Evolutionary conservation across 1,140 invertebrate species (phyloP), one percentile per base, ranked within the genome.

Genomic region (Zophobas atratus): DNA sequence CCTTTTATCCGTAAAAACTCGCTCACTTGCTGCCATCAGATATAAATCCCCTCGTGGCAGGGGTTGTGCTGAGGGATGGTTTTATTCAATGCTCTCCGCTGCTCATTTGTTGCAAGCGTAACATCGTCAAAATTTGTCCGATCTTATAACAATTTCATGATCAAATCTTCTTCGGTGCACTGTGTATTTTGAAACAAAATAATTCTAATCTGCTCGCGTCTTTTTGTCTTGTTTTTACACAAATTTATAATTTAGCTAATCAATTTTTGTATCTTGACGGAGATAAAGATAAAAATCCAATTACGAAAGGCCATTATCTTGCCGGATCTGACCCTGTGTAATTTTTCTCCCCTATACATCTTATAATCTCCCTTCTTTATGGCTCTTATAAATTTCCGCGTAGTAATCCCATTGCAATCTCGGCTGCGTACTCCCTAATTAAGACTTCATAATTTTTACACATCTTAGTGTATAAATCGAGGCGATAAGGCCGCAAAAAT

Each of bases 221-320:
- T 8, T 53, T 32, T 53, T 60, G 33, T 60, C 56, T 60, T 60
- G 56, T 60, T 60, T 60, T 60, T 60, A 60, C 56, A 60, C 34
- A 60, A 60, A 67, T 67, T 67, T 33, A 67, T 67, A 67, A 67
- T 67, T 67, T 67, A 32, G 39, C 20, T 43, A 67, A 67, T 67
- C 60, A 67, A 67, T 67, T 57, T 33, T 57, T 67, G 60, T 48
- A 67, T 67, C 60, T 67, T 67, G 60, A 43, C 60, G 20, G 34
- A 72, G 70, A 67, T 49, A 48, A 46, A 78, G 77, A 76, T 76
- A 79, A 79, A 79, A 79, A 76, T 79, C 77, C 77, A 79, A 79
- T 79, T 79, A 79, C 60, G 60, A 76, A 51, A 79, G 39, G 60
- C 56, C 38, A 79, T 76, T 79, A 79, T 79, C 77, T 60, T 49